Base-by-base conservation (phyloP, 2,888 invertebrate genomes). In the Cryptophagus acutangulus region DNA sequence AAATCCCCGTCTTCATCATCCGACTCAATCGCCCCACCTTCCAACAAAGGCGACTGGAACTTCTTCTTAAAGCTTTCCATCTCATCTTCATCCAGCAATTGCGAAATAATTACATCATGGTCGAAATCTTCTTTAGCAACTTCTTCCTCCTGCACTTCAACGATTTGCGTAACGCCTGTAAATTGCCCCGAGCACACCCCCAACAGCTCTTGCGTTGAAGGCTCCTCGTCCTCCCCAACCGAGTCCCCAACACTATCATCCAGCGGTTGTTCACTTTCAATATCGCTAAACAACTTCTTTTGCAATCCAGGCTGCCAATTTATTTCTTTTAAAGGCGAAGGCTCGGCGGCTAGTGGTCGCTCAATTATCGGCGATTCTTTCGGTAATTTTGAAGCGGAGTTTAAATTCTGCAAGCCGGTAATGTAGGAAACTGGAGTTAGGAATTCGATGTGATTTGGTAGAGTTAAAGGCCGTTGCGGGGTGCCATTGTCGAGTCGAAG, bases 361-460 rank as follows among this genome's bases (percentile, higher is more conserved):
- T 8, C 6, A 35, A 48, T 46, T 12, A 40, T 18, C 10, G 61
- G 61, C 6, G 61, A 58, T 37, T 54, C 55, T 14, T 49, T 55
- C 24, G 52, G 36, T 38, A 52, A 54, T 55, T 67, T 69, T 3
- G 60, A 57, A 17, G 54, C 60, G 2, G 65, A 65, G 31, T 63
- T 59, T 38, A 69, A 59, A 47, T 62, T 67, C 48, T 67, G 68
- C 15, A 71, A 53, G 17, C 71, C 59, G 40, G 72, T 59, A 17
- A 74, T 58, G 48, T 71, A 72, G 1, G 68, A 66, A 41, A 72
- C 62, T 1, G 74, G 74, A 2, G 74, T 73, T 26, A 74, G 38
- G 53, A 74, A 70, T 43, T 66, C 66, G 3, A 66, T 55, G 24
- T n/a, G 6, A 20, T 20, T 20, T n/a, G n/a, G n/a, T n/a, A n/a